Percentiles rank a stretch among this genome's conserved stretches.
These are phyloP conservation scores for Andrena marginata DNA, from an alignment of 2,888 invertebrate species.

Conservation along the genomic window DNA sequence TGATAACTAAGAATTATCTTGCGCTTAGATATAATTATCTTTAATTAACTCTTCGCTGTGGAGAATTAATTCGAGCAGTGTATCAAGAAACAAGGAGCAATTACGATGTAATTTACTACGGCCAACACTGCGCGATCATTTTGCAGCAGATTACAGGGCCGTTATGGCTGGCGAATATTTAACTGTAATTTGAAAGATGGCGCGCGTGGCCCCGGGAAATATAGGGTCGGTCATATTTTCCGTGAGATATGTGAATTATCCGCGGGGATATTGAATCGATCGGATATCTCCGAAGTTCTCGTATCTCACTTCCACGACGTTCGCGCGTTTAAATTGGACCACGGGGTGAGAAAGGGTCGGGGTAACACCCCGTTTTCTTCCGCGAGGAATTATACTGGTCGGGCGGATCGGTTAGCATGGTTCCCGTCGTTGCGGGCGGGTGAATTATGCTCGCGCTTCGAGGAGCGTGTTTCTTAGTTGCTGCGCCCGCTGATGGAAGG, in stretches of 20 bases:
- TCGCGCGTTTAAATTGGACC: conserved; percentile 31
- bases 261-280: conserved; percentile 55
- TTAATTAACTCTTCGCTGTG: no score
- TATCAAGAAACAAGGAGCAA: no score
- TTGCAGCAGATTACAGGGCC: conserved; percentile 5
- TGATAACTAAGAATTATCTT: no score
- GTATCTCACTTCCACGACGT: conserved; percentile 32
- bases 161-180: conserved; percentile 36
- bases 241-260: conserved; percentile 49
- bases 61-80: no score
- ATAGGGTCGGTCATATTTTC: conserved; percentile 35
- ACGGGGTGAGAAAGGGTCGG: neutral
- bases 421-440: neutral
- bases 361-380: conserved; percentile 11
- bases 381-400: conserved; percentile 23
- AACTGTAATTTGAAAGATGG: conserved; percentile 39
- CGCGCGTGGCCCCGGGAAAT: conserved; percentile 3
- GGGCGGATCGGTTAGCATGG: conserved; percentile 1
- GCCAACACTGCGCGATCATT: conserved; percentile 21
- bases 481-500: conserved; percentile 32
- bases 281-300: conserved; percentile 34
- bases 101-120: conserved; percentile 29
- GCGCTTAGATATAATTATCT: no score
- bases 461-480: conserved; percentile 28
- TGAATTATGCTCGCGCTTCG: conserved; percentile 28